Percentiles rank a stretch among this genome's conserved stretches.
These are phyloP conservation scores for Tetragnatha versicolor DNA, from an alignment of 1,140 invertebrate species.

Conservation along the genomic window DNA sequence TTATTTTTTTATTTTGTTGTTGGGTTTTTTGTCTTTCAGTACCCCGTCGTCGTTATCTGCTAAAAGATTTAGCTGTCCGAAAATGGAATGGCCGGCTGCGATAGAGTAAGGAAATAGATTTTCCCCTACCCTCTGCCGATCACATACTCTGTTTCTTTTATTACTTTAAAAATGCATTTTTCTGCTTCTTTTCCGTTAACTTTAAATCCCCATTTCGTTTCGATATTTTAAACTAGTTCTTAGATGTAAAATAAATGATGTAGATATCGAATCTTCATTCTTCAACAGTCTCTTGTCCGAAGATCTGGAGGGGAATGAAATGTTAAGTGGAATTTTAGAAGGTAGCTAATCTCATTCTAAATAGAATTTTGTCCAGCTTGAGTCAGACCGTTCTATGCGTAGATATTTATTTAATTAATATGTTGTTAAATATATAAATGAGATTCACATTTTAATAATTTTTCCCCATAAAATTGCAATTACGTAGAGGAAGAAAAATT, in stretches of 20 bases:
- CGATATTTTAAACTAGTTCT: constrained; percentile 34
- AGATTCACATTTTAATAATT: no score
- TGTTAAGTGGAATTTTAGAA: no score
- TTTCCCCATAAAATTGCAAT: no score
- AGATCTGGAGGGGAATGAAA: not conserved
- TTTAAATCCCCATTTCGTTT: constrained; percentile 18
- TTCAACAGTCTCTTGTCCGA: not conserved
- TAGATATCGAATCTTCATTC: constrained; percentile 28
- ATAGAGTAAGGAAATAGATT: constrained; percentile 33
- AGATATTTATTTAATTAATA: no score
- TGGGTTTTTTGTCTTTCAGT: not conserved
- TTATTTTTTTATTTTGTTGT: constrained; percentile 32
- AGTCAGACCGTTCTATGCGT: no score
- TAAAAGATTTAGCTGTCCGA: constrained; percentile 54
- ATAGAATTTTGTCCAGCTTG: no score
- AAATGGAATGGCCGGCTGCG: constrained; percentile 49
- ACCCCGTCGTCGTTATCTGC: constrained; percentile 35
- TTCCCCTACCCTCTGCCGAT: constrained; percentile 1
- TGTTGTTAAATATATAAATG: no score
- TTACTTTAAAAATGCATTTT: constrained; percentile 35
- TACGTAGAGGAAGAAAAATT: no score
- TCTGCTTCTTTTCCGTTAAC: not conserved
- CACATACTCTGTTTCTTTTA: constrained; percentile 30
- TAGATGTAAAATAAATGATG: constrained; percentile 44
- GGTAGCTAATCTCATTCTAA: no score